A percentile compares a stretch with the other conserved stretches of the same genome.
Conservation (phyloP, 2,113 vertebrate species). For the Osmerus eperlanus region DNA sequence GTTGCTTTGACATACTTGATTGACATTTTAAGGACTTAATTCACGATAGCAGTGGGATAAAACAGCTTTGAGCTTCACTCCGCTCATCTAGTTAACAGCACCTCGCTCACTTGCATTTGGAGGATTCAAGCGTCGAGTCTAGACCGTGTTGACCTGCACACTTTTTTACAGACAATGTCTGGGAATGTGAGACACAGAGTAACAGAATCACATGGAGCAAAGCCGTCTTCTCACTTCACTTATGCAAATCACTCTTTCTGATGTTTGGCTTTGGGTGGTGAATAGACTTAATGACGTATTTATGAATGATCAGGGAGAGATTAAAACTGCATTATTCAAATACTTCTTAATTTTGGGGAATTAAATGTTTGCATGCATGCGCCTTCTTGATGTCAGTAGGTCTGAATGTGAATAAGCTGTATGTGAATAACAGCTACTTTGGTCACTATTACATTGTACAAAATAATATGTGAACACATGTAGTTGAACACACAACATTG, state of each 20-base stretch:
- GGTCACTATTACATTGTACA: not conserved
- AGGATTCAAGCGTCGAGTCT: conserved; percentile 12
- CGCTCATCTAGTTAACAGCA: not conserved
- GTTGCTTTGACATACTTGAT: not conserved
- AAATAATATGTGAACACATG: not conserved
- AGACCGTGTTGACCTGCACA: conserved; percentile 5
- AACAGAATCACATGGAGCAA: not conserved
- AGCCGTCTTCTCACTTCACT: not conserved
- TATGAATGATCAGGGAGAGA: not conserved
- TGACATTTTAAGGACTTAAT: no score
- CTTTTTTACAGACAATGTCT: conserved; percentile 17
- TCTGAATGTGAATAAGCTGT: not conserved
- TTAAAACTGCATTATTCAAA: not conserved
- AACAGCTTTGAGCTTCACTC: not conserved
- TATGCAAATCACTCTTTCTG: not conserved
- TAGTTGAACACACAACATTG: not conserved
- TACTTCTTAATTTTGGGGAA: not conserved
- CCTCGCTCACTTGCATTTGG: not conserved
- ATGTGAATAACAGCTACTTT: not conserved
- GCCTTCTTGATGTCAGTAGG: not conserved
- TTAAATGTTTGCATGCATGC: not conserved
- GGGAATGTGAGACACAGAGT: conserved; percentile 1
- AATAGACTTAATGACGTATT: not conserved
- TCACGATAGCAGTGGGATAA: no score
- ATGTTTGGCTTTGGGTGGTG: not conserved